Base-by-base conservation (phyloP, 1,140 invertebrate species). In the Drosophila kikkawai region DNA sequence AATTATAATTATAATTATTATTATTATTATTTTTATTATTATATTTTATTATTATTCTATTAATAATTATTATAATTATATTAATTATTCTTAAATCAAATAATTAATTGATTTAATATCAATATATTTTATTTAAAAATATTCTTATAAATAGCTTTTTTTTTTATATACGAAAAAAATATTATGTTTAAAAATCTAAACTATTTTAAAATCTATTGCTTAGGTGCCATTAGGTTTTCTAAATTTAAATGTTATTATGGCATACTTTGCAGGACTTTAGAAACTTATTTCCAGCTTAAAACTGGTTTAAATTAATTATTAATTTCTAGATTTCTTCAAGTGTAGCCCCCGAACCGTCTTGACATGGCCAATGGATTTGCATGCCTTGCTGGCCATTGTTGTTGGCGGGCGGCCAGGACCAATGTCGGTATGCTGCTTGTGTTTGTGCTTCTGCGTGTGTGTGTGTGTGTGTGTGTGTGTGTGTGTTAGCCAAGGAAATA, bases 331-430 rank as follows among this genome's bases (percentile, higher is more conserved):
- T 80, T 84, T 77, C n/a, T 57, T 17, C 12, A 7, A 47, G 64
- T 81, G 77, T 47, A 68, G 58, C 37, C 47, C 39, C 44, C 15
- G 59, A 41, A 44, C 32, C 61, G 55, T 65, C 59, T 66, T 63
- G 59, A 51, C 47, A 56, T 64, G 48, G 64, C 65, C 63, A 68
- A 66, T 75, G 51, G 59, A 75, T 75, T 73, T 36, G 32, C 58
- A 48, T 65, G 59, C 17, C 51, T 57, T 73, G 73, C 55, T 66
- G 70, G 64, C 48, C 34, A 50, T 26, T 50, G 55, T 53, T 63
- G 47, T 41, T 64, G 70, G 58, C 58, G 58, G 57, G 34, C 36
- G 32, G 47, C 67, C 47, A 66, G 32, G 41, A 26, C 34, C 41
- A 32, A 22, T 48, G 32, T 15, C 1, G 45, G 19, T 44, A n/a